phyloP scores from a whole-genome alignment of 2,888 invertebrate genomes.

The Epinotia nisella region DNA sequence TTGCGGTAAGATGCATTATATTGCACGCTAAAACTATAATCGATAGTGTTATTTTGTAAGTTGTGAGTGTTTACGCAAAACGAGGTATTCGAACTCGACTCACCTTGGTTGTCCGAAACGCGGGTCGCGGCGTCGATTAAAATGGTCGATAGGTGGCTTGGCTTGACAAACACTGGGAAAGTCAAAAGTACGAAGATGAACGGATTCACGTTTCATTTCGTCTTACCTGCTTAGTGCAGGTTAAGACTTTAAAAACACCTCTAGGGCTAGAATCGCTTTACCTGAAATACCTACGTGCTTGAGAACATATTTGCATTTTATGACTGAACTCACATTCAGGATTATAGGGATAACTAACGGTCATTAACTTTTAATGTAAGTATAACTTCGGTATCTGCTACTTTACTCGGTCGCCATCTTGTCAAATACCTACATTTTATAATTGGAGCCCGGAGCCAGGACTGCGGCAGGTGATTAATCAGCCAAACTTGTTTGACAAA shows the following conservation, averaged over 20 bases:
- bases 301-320: not conserved
- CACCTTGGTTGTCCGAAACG: constrained; percentile 79
- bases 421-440: constrained; percentile 3
- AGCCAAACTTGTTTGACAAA: not conserved
- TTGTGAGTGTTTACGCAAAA: constrained; percentile 78
- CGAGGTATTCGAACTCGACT: constrained; percentile 76
- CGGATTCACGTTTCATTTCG: constrained; percentile 36
- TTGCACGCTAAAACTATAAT: constrained; percentile 20
- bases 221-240: not conserved
- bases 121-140: constrained; percentile 76
- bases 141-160: constrained; percentile 73
- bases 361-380: too few relatives aligned
- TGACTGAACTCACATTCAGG: not conserved
- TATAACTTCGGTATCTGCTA: too few relatives aligned
- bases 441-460: not conserved
- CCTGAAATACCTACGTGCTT: not conserved
- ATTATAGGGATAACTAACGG: not conserved
- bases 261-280: not conserved
- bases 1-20: constrained; percentile 7
- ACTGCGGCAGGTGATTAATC: constrained; percentile 12
- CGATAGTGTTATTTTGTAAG: constrained; percentile 62
- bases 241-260: constrained; percentile 8
- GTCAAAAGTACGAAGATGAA: constrained; percentile 57
- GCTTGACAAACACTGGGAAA: constrained; percentile 69
- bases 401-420: not conserved